phyloP scores from a whole-genome alignment of 2,113 vertebrate genomes.

The Cyphomyrus plagiostoma region DNA sequence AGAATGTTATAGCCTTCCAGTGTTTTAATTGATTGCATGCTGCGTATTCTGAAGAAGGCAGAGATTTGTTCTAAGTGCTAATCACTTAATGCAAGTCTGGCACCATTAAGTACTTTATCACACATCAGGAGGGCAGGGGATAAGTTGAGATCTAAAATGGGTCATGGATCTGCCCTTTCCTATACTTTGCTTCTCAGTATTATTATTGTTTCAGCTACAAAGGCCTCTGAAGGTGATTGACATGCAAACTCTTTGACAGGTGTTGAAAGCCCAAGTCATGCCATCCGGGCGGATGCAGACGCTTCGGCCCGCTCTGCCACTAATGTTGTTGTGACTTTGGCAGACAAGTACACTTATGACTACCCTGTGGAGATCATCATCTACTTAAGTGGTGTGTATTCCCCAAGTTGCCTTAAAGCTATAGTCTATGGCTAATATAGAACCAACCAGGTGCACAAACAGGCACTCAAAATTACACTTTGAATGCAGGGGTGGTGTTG shows the following conservation, averaged over 20 bases:
- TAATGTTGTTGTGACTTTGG: slow-evolving; percentile 81
- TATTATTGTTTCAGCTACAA: neutral
- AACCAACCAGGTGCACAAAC: neutral
- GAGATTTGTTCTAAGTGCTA: slow-evolving; percentile 9
- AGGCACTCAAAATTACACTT: neutral
- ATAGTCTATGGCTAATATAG: neutral
- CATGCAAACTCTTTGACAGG: slow-evolving; percentile 57
- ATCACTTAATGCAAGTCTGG: neutral
- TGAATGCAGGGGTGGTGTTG: neutral
- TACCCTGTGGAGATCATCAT: slow-evolving; percentile 85
- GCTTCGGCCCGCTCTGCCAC: slow-evolving; percentile 77
- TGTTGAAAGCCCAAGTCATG: slow-evolving; percentile 89
- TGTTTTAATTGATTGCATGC: slow-evolving; percentile 2
- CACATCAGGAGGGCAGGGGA: neutral
- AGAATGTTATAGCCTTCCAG: neutral
- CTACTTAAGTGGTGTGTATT: slow-evolving; percentile 79
- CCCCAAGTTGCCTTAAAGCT: neutral
- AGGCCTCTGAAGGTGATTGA: slow-evolving; percentile 8
- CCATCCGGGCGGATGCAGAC: slow-evolving; percentile 84
- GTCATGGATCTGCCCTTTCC: neutral
- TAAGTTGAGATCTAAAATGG: neutral
- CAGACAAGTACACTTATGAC: slow-evolving; percentile 89
- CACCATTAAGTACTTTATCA: neutral
- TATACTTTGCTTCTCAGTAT: neutral
- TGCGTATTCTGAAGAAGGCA: neutral